Evolutionary conservation across 2,797 vertebrate species (phyloP), one percentile per base, ranked within the genome.

Genomic region (Coendou prehensilis): DNA sequence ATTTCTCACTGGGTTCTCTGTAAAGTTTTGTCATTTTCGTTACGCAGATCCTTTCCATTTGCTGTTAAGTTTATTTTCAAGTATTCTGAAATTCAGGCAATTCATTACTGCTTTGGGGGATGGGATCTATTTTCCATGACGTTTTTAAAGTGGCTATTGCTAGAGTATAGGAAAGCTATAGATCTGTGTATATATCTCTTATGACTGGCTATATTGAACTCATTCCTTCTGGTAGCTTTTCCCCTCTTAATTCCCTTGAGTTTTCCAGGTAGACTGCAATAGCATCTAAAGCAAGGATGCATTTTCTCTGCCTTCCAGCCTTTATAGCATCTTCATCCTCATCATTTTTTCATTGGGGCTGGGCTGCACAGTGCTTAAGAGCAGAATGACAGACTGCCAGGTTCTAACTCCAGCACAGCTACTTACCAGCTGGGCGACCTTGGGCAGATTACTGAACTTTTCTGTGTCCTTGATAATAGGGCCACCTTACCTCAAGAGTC

Each of bases 331-430:
- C 84, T 89, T 47, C 45, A 61, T 59, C 52, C 88, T 93, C n/a
- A 63, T 56, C 57, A 17, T 23, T 57, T 87, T 73, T 75, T 93
- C 45, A 26, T 6, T 52, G 89, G 61, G 71, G 23, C 3, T 0
- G 7, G 41, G 64, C 18, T 33, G 0, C n/a, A 59, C 10, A 15
- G 82, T 78, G 78, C 37, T 85, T 59, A 85, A 37, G 73, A 82
- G 75, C 45, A 75, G 64, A 87, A n/a, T 20, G 81, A 81, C 41
- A 22, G 56, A 13, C 75, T 73, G 2, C 52, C 75, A 41, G 20
- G 41, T 69, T 96, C 80, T 92, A 71, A 57, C 90, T 94, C 96
- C 23, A 63, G 28, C 28, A 96, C n/a, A 67, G 89, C 59, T 78
- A 30, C 80, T 88, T 75, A 67, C n/a, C 22, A 18, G 6, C 57